These are phyloP conservation scores for Arctopsyche grandis DNA, from an alignment of 1,140 invertebrate species.

Conservation along the genomic window DNA sequence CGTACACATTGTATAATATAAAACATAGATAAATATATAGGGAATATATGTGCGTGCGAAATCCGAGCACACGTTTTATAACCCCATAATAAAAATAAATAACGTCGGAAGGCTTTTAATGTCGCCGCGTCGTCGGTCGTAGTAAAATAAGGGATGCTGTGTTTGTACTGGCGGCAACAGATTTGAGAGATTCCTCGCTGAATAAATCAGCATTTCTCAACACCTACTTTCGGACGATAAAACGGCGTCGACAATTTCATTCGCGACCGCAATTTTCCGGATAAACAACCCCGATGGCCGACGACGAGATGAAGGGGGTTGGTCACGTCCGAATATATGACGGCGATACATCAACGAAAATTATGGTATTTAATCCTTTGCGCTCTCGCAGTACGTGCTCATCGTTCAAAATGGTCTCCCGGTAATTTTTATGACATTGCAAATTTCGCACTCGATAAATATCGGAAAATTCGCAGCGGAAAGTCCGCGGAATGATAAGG, in stretches of 20 bases:
- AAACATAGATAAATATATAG: no score
- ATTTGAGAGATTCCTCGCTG: conserved; percentile 11
- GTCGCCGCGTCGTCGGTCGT: neutral
- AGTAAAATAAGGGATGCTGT: conserved; percentile 23
- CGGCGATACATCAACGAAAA: no score
- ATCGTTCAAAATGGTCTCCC: no score
- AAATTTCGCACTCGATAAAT: no score
- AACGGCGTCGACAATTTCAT: neutral
- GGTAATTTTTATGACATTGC: no score
- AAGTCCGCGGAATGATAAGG: no score
- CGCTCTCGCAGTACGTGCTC: no score
- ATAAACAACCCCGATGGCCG: neutral
- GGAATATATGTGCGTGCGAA: neutral
- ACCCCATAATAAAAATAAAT: conserved; percentile 35
- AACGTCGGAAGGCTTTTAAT: conserved; percentile 37
- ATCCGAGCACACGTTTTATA: conserved; percentile 22
- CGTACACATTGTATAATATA: neutral
- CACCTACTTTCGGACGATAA: neutral
- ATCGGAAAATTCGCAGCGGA: no score
- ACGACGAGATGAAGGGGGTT: no score
- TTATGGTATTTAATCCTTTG: no score
- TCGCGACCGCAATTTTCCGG: neutral
- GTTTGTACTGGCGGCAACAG: conserved; percentile 6
- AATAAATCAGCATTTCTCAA: conserved; percentile 31
- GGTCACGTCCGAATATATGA: no score